Base-by-base conservation (phyloP, 2,113 vertebrate species). In the Solea senegalensis region DNA sequence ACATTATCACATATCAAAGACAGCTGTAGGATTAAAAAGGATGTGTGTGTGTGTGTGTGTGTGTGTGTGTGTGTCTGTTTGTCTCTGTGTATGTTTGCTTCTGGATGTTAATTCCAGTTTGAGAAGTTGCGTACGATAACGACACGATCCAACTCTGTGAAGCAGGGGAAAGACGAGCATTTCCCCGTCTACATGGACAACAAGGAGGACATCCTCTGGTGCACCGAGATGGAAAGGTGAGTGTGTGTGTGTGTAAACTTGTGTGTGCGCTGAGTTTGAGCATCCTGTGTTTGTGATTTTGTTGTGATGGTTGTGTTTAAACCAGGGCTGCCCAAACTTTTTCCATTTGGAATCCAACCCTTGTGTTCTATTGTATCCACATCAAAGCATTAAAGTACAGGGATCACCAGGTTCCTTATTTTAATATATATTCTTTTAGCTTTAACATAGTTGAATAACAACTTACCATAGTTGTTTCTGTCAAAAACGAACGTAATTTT, bases 91-190 rank as follows among this genome's bases (percentile, higher is more conserved):
- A 80, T 84, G 74, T 69, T 60, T 76, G 84, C 72, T 50, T 89
- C 81, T 90, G 88, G 87, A 87, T 87, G 87, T 73, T 86, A 92
- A 86, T 92, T 95, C 80, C 90, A 99, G 98, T 99, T 99, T 95
- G 95, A 96, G 95, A 99, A 99, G 94, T 95, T 99, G 92, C 94
- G 98, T 91, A 99, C 98, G 88, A 99, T 99, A 94, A 99, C 98
- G 90, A 99, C 98, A 56, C 96, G 97, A 90, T 99, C 98, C 89
- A 99, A 99, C 95, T 99, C 98, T 92, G 97, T 99, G 94, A 99
- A 99, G 94, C 98, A 99, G 89, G 97, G 98, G 94, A 99, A 99
- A 93, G 98, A 99, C 89, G 97, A 99, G 92, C 98, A 99, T 84
- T 99, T 97, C 91, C 98, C 98, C 3, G 98, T 99, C 89, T 97